A percentile compares a stretch with the other conserved stretches of the same genome.
phyloP scores from a whole-genome alignment of 2,113 vertebrate genomes.

The Vireo altiloquus region DNA sequence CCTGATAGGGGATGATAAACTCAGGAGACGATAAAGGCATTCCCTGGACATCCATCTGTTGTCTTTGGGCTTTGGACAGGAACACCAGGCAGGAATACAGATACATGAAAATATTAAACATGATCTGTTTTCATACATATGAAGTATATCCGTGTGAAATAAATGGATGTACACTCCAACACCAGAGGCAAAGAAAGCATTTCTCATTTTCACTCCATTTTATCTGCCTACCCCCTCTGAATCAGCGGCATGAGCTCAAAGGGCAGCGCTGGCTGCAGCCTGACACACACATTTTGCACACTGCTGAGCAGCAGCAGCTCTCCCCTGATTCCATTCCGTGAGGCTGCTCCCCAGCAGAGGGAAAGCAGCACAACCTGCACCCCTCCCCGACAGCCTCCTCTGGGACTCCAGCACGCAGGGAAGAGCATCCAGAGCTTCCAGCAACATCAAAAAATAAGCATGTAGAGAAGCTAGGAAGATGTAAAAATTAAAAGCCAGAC shows the following conservation, averaged over 20 bases:
- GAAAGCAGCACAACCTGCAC: not conserved
- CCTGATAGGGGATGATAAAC: not conserved
- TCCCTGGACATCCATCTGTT: not conserved
- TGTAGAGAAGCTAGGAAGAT: not conserved
- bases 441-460: not conserved
- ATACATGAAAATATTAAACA: not conserved
- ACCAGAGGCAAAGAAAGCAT: not conserved
- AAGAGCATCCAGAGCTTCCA: not conserved
- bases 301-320: not conserved
- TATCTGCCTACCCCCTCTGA: not conserved
- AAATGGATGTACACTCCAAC: not conserved
- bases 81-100: rapidly evolving
- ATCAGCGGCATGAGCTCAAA: not conserved
- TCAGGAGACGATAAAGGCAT: not conserved
- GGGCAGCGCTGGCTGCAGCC: not conserved
- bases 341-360: not conserved
- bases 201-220: not conserved
- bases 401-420: rapidly evolving
- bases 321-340: not conserved
- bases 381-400: not conserved
- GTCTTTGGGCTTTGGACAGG: not conserved
- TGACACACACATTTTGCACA: not conserved
- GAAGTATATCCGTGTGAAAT: not conserved
- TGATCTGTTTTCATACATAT: not conserved
- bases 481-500: not conserved